Base-by-base conservation (phyloP, 1,140 invertebrate genomes). In the Leptoteleia sp. region DNA sequence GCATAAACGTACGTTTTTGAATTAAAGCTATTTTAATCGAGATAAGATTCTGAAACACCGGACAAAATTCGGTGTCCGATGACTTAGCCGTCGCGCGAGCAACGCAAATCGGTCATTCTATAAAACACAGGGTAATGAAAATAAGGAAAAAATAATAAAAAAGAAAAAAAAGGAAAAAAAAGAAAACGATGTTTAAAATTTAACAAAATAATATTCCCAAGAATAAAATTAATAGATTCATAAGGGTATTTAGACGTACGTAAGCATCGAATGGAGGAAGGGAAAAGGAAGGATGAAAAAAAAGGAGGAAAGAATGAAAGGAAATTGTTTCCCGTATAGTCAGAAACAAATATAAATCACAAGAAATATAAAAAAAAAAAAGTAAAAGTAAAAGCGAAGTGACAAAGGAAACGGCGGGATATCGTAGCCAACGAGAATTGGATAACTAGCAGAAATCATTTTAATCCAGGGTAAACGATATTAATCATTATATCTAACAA, bases 101-200 rank as follows among this genome's bases (percentile, higher is more conserved):
- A 57, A 61, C 75, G 70, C 76, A 72, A 65, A 76, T 82, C 81
- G 79, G 75, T 85, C 70, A 77, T 67, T 77, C 68, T 80, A 75
- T 80, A n/a, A n/a, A n/a, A 88, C 83, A 88, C 88, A 89, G 88
- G 87, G 88, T 89, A 89, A 86, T 79, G 73, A 62, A 87, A 84
- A 75, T 80, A 81, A 67, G 43, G 81, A 75, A n/a, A n/a, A n/a
- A n/a, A n/a, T n/a, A n/a, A n/a, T n/a, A n/a, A n/a, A n/a, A n/a
- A n/a, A n/a, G n/a, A n/a, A n/a, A n/a, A n/a, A n/a, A n/a, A 89
- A 86, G 78, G 73, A 62, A 87, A 84, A 75, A 79, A 81, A 67
- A 40, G 81, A 75, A 84, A 57, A 85, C 65, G 79, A 82, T 83
- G 81, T 80, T 76, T 76, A 80, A 78, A 75, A 72, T 37, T 67